phyloP scores from a whole-genome alignment of 2,888 invertebrate species.

The Sericinus montela region DNA sequence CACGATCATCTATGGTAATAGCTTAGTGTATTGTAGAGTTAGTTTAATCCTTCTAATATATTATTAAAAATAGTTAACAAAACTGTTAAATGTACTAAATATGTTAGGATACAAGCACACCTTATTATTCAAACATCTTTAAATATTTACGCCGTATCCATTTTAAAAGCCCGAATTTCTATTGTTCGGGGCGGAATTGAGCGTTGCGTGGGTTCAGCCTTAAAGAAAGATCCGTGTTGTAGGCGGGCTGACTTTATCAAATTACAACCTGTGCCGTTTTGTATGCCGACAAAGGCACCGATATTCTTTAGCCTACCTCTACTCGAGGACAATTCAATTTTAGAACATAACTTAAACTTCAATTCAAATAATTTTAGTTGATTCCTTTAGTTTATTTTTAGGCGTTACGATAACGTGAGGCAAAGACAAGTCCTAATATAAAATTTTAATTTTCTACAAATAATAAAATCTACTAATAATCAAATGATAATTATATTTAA shows the following conservation, averaged over 20 bases:
- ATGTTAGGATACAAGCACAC: too few species aligned
- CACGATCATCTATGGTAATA: too few species aligned
- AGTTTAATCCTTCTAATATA: too few species aligned
- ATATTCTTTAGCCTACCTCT: constrained; percentile 50
- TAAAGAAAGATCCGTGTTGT: constrained; percentile 68
- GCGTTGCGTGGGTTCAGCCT: constrained; percentile 68
- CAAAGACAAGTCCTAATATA: too few species aligned
- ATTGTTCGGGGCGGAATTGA: constrained; percentile 42
- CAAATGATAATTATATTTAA: too few species aligned
- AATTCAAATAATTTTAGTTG: constrained; percentile 20
- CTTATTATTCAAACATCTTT: too few species aligned
- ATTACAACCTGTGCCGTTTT: constrained; percentile 76
- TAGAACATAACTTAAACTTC: constrained; percentile 14
- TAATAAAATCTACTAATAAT: too few species aligned
- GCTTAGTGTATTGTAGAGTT: too few species aligned
- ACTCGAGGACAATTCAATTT: constrained; percentile 19
- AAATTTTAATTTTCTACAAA: too few species aligned
- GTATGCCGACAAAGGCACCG: constrained; percentile 69
- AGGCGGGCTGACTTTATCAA: constrained; percentile 76
- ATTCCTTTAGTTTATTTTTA: not conserved
- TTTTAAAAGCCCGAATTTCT: constrained; percentile 22
- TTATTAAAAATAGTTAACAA: too few species aligned
- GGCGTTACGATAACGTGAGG: too few species aligned
- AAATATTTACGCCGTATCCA: constrained; percentile 14
- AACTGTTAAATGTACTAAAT: too few species aligned